Conservation (phyloP, 1,140 invertebrate species). For the Idris sp. region DNA sequence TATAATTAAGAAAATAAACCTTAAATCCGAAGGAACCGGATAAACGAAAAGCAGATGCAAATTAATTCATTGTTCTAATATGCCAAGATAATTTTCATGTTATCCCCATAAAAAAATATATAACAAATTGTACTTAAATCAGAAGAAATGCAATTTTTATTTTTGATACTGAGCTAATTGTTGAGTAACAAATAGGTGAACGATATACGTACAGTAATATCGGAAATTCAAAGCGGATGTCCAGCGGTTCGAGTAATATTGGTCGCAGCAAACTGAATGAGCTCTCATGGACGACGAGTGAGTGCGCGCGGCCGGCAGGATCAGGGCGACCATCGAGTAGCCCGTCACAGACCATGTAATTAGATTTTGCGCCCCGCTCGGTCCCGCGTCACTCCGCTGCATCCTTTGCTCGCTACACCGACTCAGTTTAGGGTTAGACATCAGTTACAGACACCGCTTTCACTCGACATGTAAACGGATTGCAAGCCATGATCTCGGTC, state of each 20-base stretch:
- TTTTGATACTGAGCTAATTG: too few species aligned
- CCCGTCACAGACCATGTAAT: conserved; percentile 75
- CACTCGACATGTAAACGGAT: conserved; percentile 64
- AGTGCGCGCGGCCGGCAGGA: conserved; percentile 34
- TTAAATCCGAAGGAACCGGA: conserved; percentile 64
- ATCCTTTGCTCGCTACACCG: conserved; percentile 45
- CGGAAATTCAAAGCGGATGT: conserved; percentile 69
- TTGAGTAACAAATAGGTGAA: conserved; percentile 52
- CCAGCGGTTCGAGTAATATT: conserved; percentile 69
- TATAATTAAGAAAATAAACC: conserved; percentile 75
- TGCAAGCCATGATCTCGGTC: conserved; percentile 51
- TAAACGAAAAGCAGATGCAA: conserved; percentile 69
- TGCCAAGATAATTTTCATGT: conserved; percentile 77
- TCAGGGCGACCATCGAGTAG: conserved; percentile 65
- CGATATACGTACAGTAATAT: conserved; percentile 43
- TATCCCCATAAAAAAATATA: too few species aligned
- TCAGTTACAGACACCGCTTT: conserved; percentile 67
- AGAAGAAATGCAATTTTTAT: too few species aligned
- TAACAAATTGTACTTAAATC: too few species aligned
- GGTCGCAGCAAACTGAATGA: conserved; percentile 69
- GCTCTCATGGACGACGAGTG: conserved; percentile 55
- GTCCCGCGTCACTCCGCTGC: conserved; percentile 40
- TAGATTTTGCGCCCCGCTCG: conserved; percentile 70
- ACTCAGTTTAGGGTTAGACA: conserved; percentile 64
- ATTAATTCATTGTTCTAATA: conserved; percentile 80